Base-by-base conservation (phyloP, 92 coral and sea anemone species). In the Phenganax stokvisi region DNA sequence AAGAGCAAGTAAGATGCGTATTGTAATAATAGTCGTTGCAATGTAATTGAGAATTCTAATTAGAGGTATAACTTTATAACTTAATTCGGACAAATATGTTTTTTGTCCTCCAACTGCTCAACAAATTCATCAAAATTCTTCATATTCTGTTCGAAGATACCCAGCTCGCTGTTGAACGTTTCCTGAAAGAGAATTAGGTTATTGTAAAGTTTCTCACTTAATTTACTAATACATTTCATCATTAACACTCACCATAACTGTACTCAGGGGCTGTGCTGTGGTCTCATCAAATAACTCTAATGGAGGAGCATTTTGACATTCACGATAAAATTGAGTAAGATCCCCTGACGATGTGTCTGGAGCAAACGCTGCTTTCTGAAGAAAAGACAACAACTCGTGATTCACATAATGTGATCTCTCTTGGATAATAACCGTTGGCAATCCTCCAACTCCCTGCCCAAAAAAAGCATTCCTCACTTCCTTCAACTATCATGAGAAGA, bases 311-410 rank as follows among this genome's bases (percentile, higher is more conserved):
- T 89, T 81, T 84, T 93, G 97, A 66, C 97, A 93, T 44, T 93
- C 96, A 30, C 97, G 97, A 59, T 88, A 93, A 69, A 93, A 93
- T 81, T 92, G 92, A 1, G 97, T 92, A 7, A 93, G 96, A 71
- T 93, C 97, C 10, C 85, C 85, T 7, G 86, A 78, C 47, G 89
- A 84, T 7, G 97, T 84, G 10, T 89, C 89, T 0, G 92, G 88
- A 3, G 97, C 97, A 72, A 93, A 93, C 28, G 97, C 97, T 71
- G 97, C 97, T 84, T 91, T 93, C 97, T 93, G 61, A 71, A 68
- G 9, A 70, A 51, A 74, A 0, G 77, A 9, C 51, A 76, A 11
- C 12, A 3, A 66, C 6, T 12, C 47, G 2, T 11, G 72, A 66
- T 11, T 57, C 63, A 57, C 17, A 2, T n/a, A 57, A 12, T 11